Percentiles rank a stretch among this genome's conserved stretches.
Conservation (phyloP, 2,113 vertebrate genomes). For the Jacana jacana region DNA sequence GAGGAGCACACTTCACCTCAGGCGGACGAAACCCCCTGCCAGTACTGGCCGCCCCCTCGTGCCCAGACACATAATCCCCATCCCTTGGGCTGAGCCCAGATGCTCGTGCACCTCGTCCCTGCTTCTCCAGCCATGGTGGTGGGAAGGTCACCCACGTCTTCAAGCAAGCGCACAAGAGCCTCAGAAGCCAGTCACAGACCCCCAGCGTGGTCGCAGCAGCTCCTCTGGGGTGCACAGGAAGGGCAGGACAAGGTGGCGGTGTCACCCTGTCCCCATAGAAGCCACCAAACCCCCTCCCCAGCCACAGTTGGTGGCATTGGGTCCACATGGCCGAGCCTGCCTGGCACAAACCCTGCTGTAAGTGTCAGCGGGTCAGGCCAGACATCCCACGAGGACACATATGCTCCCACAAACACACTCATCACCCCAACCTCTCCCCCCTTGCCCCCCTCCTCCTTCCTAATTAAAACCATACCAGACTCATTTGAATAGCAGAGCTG, state of each 20-base stretch:
- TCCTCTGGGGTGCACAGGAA: fast-evolving
- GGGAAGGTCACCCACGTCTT: not conserved
- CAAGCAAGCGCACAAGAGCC: fast-evolving
- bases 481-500: conserved; percentile 46
- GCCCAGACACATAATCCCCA: not conserved
- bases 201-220: fast-evolving
- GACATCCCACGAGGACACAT: not conserved
- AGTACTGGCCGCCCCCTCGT: no score
- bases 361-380: not conserved
- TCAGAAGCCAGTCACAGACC: fast-evolving
- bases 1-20: not conserved
- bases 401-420: conserved; percentile 13
- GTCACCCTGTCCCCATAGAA: not conserved
- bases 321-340: fast-evolving
- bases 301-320: fast-evolving
- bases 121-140: not conserved
- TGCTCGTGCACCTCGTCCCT: fast-evolving
- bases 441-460: not conserved
- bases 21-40: not conserved
- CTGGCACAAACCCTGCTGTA: fast-evolving
- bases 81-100: not conserved
- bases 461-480: conserved; percentile 59
- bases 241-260: not conserved
- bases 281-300: fast-evolving
- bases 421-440: not conserved